Evolutionary conservation across 1,140 invertebrate species (phyloP), one percentile per base, ranked within the genome.

Genomic region (Drosophila setifemur): DNA sequence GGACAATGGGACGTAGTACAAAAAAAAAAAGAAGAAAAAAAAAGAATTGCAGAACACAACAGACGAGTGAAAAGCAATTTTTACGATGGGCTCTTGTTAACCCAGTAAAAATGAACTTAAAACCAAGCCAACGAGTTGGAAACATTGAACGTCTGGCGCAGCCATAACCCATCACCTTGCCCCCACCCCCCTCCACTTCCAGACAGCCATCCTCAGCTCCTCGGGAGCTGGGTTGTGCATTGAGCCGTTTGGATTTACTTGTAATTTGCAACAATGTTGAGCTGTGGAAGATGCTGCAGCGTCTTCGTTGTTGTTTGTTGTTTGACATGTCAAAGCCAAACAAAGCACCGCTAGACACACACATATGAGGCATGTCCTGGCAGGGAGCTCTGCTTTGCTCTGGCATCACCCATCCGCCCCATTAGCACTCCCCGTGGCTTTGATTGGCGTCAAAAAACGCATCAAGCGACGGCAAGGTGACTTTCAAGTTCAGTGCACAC

Each of bases 361-460:
- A 18, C 7, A 19, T 21, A 39, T 8, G 50, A 12, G 16, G 54
- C 9, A 5, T 23, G 18, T 40, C 18, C n/a, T 6, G 8, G n/a
- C 1, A 8, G 47, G 26, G 14, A 18, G 16, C 12, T n/a, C 39
- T 26, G 9, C 35, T 28, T 3, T 28, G 23, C 39, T 29, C 35
- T 23, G 26, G 7, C 33, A 40, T 4, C 12, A 4, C 31, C 25
- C 21, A 53, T 45, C 16, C 9, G 9, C 1, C 4, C 14, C 55
- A 64, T 63, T 45, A 37, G 19, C 54, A 50, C 40, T 14, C 45
- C 64, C 64, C 64, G 37, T 71, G 48, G 76, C 45, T 64, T 63
- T 85, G 79, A 85, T 85, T 85, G 79, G 74, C 79, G 78, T 83
- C 78, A 83, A 83, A 77, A 71, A 83, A 85, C 79, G 79, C 79